Evolutionary conservation across 2,888 invertebrate species (phyloP), one percentile per base, ranked within the genome.

Genomic region (Pyralis farinalis): DNA sequence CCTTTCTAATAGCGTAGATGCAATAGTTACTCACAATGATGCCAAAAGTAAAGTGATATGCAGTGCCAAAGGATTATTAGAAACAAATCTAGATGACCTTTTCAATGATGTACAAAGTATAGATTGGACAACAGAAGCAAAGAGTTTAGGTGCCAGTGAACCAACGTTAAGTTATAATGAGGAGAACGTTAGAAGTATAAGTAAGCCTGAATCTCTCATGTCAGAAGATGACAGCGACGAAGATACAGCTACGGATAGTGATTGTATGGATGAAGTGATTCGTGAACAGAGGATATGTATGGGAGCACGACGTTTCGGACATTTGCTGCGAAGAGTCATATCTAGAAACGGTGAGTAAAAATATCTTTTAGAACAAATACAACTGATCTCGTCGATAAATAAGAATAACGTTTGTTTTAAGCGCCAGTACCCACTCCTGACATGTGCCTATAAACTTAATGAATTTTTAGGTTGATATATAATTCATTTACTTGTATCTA

Each of bases 11-110:
- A 86, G 88, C 67, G 82, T 84, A 32, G 87, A 87, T 53, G 76
- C 83, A 39, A 79, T 87, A 47, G 63, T 75, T 43, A 64, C 67
- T 43, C 74, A 69, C 50, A 77, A 71, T 56, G 80, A 86, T 66
- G 63, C 69, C 64, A 79, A 78, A 71, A 75, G 72, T 66, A 84
- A 81, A 80, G 88, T 88, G 79, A 85, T 87, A 81, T 78, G 83
- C 61, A 88, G 86, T 86, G 85, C 88, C 87, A 88, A 88, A 87
- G 88, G 88, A 78, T 78, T 88, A 72, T 76, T 88, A 84, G 88
- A 88, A 75, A 88, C 88, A 54, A 87, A 88, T 79, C 71, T 88
- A 72, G 88, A 88, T 58, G 88, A 87, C 63, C 63, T 88, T 53
- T 87, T 88, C 49, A 75, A 71, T 48, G 87, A 88, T 57, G 72